Base-by-base conservation (phyloP, 2,888 invertebrate genomes). In the Melitaea athalia region DNA sequence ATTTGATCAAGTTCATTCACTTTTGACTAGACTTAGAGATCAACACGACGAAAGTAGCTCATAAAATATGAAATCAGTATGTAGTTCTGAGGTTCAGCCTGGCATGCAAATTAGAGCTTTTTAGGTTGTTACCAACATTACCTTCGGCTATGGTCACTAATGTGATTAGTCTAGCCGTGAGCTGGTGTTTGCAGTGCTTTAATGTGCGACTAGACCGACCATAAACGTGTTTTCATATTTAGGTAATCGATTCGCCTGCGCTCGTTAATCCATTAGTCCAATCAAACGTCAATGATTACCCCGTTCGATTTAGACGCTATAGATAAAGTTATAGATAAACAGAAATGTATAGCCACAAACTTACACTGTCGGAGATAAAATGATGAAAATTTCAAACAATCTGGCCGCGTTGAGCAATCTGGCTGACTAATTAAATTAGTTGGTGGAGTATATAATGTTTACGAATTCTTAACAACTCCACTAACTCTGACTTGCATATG, bases 81-180 rank as follows among this genome's bases (percentile, higher is more conserved):
- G 77, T 72, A 60, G 59, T 45, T 45, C 59, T 68, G 64, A 59
- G 72, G 78, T 74, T 71, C 64, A 73, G 75, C 77, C 79, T 78
- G 81, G 78, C 79, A 82, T 81, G 83, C 81, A 82, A 83, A 85
- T 84, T 83, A 81, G 76, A 79, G 86, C 83, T 84, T 87, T 86
- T 85, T 81, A 83, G 84, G 78, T 81, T 80, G 83, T 83, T 83
- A 82, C 81, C 79, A 74, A 80, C 80, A 84, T 84, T 88, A 86
- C 87, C 85, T 85, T 84, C 85, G 84, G 78, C 83, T 74, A 81
- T 79, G 80, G 82, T 77, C 76, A 79, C 85, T 91, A 88, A 91
- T 87, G 83, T 87, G 88, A 89, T 90, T 90, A 90, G 86, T 83
- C 85, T 84, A 82, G 82, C 80, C 79, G 78, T 79, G 79, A 78